Evolutionary conservation across 2,113 vertebrate genomes (phyloP), one percentile per base, ranked within the genome.

Genomic region (Anarrhichthys ocellatus): DNA sequence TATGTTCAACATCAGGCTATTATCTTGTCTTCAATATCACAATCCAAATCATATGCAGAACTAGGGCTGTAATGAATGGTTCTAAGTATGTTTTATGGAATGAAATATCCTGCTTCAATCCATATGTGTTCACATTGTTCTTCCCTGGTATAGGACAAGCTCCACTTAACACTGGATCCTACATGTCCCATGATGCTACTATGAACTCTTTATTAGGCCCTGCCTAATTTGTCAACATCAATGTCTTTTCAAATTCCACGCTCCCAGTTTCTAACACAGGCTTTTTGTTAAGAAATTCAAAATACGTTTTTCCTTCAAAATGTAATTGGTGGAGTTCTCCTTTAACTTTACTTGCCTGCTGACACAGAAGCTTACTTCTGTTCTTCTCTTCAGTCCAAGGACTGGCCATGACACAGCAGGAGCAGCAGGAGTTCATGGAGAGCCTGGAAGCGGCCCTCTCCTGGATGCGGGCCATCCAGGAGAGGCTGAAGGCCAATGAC

Each of bases 401-500:
- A 72, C 22, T 29, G n/a, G 61, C 66, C 73, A 99, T 98, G 98
- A 97, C 95, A 46, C 96, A 97, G 93, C 96, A 95, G 89, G 95
- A 96, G 61, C 96, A 96, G 92, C 95, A 96, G 92, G 96, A 96
- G 90, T 99, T 99, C 87, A 91, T 81, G 73, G 93, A 94, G 62
- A 96, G 96, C 0, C 84, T 96, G 93, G 95, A 96, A 85, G 96
- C 92, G 0, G 97, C 97, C 24, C 90, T 91, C 79, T 91, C 90
- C 2, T 99, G 98, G 98, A 99, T 99, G 96, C 93, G 88, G 85
- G 93, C 90, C 0, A 91, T 97, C 71, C 96, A 98, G 77, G 96
- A 97, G 86, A 95, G 93, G 42, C 94, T 99, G 77, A 95, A 91
- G 73, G 78, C 95, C 87, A 99, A 91, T 29, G 98, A 99, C 94